Base-by-base conservation (phyloP, 2,888 invertebrate species). In the Bellardia bayeri region DNA sequence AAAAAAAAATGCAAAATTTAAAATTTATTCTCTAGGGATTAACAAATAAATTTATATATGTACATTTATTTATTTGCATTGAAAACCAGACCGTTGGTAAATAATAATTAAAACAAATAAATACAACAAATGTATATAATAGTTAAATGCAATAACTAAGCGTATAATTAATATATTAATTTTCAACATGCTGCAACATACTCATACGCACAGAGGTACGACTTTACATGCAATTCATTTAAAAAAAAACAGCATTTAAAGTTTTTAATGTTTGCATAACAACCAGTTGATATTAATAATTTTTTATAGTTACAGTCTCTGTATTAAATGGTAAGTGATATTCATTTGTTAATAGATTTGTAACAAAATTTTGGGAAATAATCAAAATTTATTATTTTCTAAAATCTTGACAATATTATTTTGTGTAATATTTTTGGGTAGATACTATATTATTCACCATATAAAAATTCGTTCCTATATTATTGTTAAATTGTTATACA, bases 111-210 rank as follows among this genome's bases (percentile, higher is more conserved):
- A 82, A 82, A 82, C 81, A 84, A 87, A 87, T 84, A 87, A 82
- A 87, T 85, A 49, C 54, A 72, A 58, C 66, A 75, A 58, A 54
- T 49, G 58, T 40, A 63, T 56, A 68, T 13, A 45, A 79, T 45
- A 45, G 45, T 45, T 69, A 74, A 82, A 71, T 82, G 69, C 42
- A 78, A 85, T 45, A 85, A 63, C 85, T 85, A 81, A 76, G 75
- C 80, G 87, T 84, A 51, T 85, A 87, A 87, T 87, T 87, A 87
- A 85, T 87, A 85, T 69, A 82, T 85, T 69, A 82, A 82, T 82
- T 85, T 79, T 75, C 79, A 85, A 87, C 82, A 78, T 63, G 3
- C 33, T 49, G 8, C n/a, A 68, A 33, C 37, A 63, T 42, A 63
- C 58, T 42, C 42, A 68, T 16, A 74, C 61, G 72, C 49, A 66